Percentiles rank a stretch among this genome's conserved stretches.
Conservation (phyloP, 2,888 invertebrate genomes). For the Lasius platythorax region DNA sequence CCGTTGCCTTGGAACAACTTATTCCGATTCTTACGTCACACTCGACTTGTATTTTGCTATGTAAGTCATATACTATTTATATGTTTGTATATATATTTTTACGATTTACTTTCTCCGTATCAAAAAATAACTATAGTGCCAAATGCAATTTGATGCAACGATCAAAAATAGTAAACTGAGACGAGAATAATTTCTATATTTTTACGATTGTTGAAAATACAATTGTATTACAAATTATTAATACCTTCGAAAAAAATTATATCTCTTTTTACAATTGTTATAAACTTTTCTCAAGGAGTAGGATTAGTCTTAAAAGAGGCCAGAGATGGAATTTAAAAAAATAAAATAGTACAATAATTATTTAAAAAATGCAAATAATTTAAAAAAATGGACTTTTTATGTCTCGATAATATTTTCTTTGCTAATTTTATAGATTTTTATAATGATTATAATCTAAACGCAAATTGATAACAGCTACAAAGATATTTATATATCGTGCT, state of each 20-base stretch:
- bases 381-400: background rate
- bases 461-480: conserved; percentile 8
- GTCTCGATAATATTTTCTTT: background rate
- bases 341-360: no score
- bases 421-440: background rate
- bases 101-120: background rate
- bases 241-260: background rate
- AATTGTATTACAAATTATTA: conserved; percentile 1
- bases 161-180: conserved; percentile 16
- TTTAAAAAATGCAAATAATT: background rate
- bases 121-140: background rate
- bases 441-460: background rate
- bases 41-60: conserved; percentile 13
- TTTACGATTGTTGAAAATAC: background rate
- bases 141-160: conserved; percentile 23
- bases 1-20: background rate
- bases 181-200: conserved; percentile 25
- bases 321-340: background rate
- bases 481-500: background rate
- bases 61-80: background rate
- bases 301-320: background rate
- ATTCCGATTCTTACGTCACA: conserved; percentile 20
- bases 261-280: background rate
- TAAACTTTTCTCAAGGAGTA: background rate
- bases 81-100: background rate